Conservation (phyloP, 1,140 invertebrate species). For the Mesaphorura yosii region DNA sequence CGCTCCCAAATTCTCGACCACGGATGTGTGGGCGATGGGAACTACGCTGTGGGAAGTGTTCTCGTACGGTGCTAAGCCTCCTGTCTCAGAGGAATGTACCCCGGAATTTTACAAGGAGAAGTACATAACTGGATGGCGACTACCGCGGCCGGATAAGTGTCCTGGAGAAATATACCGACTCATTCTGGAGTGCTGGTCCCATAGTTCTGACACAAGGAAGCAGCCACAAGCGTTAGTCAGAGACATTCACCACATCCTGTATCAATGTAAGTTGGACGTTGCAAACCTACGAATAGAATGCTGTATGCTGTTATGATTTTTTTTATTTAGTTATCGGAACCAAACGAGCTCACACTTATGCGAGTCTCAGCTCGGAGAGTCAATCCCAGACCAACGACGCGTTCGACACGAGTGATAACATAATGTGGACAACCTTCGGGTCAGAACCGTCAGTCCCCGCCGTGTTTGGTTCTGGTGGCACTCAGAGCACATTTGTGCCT, state of each 20-base stretch:
- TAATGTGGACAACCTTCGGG: conserved; percentile 29
- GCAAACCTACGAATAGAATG: neutral
- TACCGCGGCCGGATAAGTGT: conserved; percentile 62
- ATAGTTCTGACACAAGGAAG: conserved; percentile 54
- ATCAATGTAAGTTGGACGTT: conserved; percentile 47
- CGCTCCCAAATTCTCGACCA: conserved; percentile 49
- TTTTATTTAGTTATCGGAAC: conserved; percentile 45
- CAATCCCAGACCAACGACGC: conserved; percentile 21
- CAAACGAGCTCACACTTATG: conserved; percentile 47
- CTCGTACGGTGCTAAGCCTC: conserved; percentile 48
- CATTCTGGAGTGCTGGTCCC: conserved; percentile 78
- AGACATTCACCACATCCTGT: conserved; percentile 67
- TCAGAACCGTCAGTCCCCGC: conserved; percentile 10
- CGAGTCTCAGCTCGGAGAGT: conserved; percentile 37
- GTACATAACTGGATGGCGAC: conserved; percentile 56
- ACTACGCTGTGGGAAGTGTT: conserved; percentile 86
- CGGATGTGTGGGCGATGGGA: conserved; percentile 77
- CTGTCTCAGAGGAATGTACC: conserved; percentile 12
- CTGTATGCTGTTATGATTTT: neutral
- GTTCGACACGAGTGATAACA: conserved; percentile 24
- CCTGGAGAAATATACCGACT: conserved; percentile 68
- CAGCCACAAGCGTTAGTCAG: conserved; percentile 67
- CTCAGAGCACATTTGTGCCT: conserved; percentile 26
- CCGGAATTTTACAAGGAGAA: conserved; percentile 36
- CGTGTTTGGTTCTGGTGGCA: conserved; percentile 18